These are phyloP conservation scores for Agonopterix subpropinquella DNA, from an alignment of 2,888 invertebrate genomes.

Conservation along the genomic window DNA sequence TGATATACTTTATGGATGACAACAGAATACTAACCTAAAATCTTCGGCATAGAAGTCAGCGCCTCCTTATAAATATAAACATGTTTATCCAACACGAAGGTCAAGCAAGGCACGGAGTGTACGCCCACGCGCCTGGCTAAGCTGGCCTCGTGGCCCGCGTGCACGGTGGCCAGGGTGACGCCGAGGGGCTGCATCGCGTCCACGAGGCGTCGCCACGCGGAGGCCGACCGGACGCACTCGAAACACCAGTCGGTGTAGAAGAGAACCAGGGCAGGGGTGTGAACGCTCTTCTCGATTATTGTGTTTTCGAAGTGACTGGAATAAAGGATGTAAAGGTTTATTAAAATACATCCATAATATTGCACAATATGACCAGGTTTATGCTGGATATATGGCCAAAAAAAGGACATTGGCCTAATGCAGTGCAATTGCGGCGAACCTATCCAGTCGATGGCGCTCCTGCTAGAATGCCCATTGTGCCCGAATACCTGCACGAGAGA, in stretches of 20 bases:
- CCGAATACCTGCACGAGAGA: no score
- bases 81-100: conserved; percentile 88
- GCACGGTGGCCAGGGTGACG: conserved; percentile 84
- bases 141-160: conserved; percentile 87
- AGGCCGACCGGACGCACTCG: conserved; percentile 91
- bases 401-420: no score
- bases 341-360: no score
- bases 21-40: conserved; percentile 84
- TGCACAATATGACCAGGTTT: no score
- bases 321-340: conserved; percentile 10
- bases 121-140: conserved; percentile 88
- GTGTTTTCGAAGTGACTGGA: conserved; percentile 90
- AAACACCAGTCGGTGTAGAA: conserved; percentile 98
- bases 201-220: conserved; percentile 88
- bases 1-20: no score
- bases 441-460: no score
- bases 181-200: conserved; percentile 92
- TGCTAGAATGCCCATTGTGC: no score
- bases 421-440: no score
- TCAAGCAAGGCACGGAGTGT: conserved; percentile 87
- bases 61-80: conserved; percentile 89
- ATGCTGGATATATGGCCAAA: no score
- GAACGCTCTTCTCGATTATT: conserved; percentile 88
- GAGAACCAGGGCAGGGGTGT: conserved; percentile 89
- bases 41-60: conserved; percentile 85